Evolutionary conservation across 2,797 vertebrate species (phyloP).

Genomic region (Falco cherrug): DNA sequence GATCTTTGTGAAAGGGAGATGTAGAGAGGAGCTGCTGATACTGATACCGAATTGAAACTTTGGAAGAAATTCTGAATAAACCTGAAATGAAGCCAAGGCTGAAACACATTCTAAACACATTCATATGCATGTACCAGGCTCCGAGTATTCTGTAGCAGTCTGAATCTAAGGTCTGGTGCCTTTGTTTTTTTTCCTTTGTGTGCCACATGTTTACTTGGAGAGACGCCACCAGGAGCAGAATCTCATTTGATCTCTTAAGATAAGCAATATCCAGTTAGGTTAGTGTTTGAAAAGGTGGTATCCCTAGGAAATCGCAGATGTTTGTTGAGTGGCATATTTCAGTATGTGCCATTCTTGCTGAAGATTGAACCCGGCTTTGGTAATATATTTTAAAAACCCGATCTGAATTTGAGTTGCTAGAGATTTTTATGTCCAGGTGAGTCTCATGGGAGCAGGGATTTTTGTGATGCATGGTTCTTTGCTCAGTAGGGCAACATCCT

Average conservation of each 20-base stretch:
- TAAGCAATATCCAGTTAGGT: neutral
- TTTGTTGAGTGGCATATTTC: neutral
- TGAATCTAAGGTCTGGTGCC: conserved; percentile 16
- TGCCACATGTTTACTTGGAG: conserved; percentile 38
- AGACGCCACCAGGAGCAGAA: neutral
- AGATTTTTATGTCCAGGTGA: neutral
- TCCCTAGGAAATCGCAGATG: conserved; percentile 8
- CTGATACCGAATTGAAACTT: conserved; percentile 39
- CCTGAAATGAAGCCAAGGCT: conserved; percentile 34
- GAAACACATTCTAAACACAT: conserved; percentile 47
- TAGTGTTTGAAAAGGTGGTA: neutral
- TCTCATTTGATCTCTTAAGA: conserved; percentile 30
- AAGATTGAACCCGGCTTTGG: neutral
- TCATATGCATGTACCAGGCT: conserved; percentile 31
- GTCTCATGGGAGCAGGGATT: neutral
- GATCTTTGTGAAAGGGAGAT: conserved; percentile 46
- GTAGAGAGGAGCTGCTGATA: conserved; percentile 26
- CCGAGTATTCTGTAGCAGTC: neutral
- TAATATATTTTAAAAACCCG: neutral
- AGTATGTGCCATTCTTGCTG: neutral
- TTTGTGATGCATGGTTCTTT: neutral
- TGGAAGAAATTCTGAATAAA: conserved; percentile 49
- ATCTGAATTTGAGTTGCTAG: conserved; percentile 2
- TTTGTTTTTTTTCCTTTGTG: conserved; percentile 5
- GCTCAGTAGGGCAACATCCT: neutral